These are phyloP conservation scores for Siphonodentalium dalli DNA, from an alignment of 2,888 invertebrate species.

Conservation along the genomic window DNA sequence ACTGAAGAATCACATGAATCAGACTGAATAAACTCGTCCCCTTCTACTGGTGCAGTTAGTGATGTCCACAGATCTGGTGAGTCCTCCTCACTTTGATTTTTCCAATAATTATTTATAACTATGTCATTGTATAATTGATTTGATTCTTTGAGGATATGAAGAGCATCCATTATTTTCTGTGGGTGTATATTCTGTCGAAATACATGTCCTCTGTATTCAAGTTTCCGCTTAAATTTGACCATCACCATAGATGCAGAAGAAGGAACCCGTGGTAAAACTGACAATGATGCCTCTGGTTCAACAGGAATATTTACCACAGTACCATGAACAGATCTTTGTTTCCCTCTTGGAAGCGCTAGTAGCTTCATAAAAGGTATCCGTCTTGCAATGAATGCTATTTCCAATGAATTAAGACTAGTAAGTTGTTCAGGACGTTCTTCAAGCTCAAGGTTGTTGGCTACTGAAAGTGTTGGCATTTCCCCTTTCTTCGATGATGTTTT, in stretches of 20 bases:
- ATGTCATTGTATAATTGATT: slow-evolving; percentile 20
- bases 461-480: slow-evolving; percentile 18
- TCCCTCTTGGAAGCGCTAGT: slow-evolving; percentile 21
- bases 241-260: no score
- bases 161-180: slow-evolving; percentile 18
- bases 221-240: no score
- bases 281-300: no score
- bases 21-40: no score
- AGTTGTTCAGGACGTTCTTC: slow-evolving; percentile 23
- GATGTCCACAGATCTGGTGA: no score
- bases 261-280: slow-evolving; percentile 22
- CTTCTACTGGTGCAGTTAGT: no score
- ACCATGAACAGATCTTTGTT: slow-evolving; percentile 27
- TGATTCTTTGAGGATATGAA: slow-evolving; percentile 16
- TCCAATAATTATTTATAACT: slow-evolving; percentile 11
- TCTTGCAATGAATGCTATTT: slow-evolving; percentile 24
- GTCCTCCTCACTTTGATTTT: no score
- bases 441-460: slow-evolving; percentile 17
- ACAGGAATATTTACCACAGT: slow-evolving; percentile 28
- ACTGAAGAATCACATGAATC: no score
- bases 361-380: slow-evolving; percentile 32
- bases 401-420: slow-evolving; percentile 22
- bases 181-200: slow-evolving; percentile 9
- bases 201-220: slow-evolving; percentile 13
- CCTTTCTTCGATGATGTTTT: no score